Base-by-base conservation (phyloP, 2,888 invertebrate species). In the Dasysyrphus tricinctus region DNA sequence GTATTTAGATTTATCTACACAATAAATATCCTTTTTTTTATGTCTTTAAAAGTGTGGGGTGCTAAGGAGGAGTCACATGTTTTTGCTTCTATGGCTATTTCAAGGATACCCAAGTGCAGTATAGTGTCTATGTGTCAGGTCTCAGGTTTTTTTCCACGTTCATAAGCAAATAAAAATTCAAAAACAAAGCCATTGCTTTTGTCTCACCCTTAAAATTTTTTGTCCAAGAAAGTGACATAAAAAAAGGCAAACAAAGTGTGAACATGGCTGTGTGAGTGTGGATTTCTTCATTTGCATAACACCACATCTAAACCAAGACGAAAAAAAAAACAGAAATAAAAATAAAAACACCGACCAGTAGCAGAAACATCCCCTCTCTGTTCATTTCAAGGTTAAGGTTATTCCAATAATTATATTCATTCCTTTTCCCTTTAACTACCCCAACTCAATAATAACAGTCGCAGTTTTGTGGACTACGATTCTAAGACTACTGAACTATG, bases 311-410 rank as follows among this genome's bases (percentile, higher is more conserved):
- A 16, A 37, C 59, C 1, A 29, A 9, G 9, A n/a, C 12, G 19
- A 44, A 37, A 44, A 63, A 37, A 24, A 42, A 63, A 44, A 39
- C 70, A 19, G 76, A 24, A 32, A 34, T 16, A 32, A 29, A 65
- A 56, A 32, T 32, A 32, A 32, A 32, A 24, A 61, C 2, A 65
- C 32, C 39, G 29, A 67, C 24, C n/a, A 24, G 19, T 19, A 51
- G 61, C 2, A 39, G 9, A 59, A 61, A 39, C 24, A 61, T 16
- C 47, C 63, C 29, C 16, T 70, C 24, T 24, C 1, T 39, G 14
- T 54, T 5, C 12, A 39, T 69, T 81, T 86, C 85, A 86, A 86
- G 85, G 85, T 86, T 77, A 86, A 86, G 81, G 85, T 86, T 86
- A 73, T 86, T 77, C 42, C 74, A 78, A 81, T 86, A 81, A 78